phyloP scores from a whole-genome alignment of 2,797 vertebrate species.

The Phrynocephalus vlangalii region DNA sequence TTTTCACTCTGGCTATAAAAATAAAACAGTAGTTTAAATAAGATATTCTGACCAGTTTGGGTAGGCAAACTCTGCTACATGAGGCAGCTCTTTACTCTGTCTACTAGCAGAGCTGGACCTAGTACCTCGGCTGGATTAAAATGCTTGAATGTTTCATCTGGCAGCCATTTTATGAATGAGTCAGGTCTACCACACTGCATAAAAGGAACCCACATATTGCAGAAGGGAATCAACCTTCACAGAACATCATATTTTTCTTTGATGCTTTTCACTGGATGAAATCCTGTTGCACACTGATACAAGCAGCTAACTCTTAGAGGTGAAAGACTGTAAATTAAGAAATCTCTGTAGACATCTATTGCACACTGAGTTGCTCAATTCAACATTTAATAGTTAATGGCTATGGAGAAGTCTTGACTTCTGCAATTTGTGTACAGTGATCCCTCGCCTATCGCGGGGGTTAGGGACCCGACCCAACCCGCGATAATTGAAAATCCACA shows the following conservation, averaged over 20 bases:
- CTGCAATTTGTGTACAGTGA: no score
- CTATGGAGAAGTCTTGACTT: no score
- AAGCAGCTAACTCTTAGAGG: no score
- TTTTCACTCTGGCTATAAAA: background rate
- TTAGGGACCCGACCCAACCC: no score
- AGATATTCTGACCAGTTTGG: background rate
- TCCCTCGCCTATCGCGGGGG: no score
- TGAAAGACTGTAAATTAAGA: no score
- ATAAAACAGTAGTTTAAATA: background rate
- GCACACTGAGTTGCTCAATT: no score
- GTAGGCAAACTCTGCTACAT: background rate
- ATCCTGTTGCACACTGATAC: no score
- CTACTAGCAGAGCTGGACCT: background rate
- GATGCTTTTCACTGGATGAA: background rate
- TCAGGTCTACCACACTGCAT: background rate
- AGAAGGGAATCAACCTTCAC: background rate
- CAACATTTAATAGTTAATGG: no score
- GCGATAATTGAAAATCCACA: no score
- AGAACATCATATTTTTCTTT: background rate
- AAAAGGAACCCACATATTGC: background rate
- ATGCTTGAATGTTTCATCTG: background rate
- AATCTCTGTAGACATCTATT: no score
- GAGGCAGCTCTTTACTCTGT: background rate
- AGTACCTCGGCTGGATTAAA: background rate
- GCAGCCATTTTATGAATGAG: background rate